Conservation (phyloP, 2,797 vertebrate species). For the Pipistrellus kuhlii region DNA sequence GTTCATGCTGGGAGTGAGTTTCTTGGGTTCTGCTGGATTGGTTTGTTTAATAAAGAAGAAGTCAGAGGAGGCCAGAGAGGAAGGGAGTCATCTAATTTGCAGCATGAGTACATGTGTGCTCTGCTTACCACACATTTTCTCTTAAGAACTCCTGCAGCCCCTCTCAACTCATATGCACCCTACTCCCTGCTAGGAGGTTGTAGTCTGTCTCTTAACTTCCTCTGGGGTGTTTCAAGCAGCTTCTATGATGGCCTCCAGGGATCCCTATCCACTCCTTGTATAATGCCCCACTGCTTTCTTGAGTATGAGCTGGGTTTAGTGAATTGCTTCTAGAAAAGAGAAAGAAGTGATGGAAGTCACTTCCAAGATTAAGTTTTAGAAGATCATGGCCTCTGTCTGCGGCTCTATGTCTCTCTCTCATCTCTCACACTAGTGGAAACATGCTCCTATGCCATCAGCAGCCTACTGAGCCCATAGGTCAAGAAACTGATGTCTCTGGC, state of each 20-base stretch:
- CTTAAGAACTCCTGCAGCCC: neutral
- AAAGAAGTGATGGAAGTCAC: neutral
- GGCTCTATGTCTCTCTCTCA: neutral
- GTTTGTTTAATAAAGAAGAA: neutral
- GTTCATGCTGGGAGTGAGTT: neutral
- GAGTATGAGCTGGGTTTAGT: neutral
- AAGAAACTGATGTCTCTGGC: neutral
- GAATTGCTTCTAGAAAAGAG: neutral
- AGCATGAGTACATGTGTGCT: neutral
- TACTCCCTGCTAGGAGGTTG: neutral
- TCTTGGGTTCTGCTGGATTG: neutral
- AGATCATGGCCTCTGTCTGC: neutral
- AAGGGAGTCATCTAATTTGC: neutral
- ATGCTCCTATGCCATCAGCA: neutral
- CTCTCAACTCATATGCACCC: neutral
- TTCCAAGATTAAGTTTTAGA: conserved; percentile 27
- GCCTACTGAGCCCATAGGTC: neutral
- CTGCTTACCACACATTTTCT: neutral
- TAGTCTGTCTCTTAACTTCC: neutral
- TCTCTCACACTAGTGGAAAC: neutral
- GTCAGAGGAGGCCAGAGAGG: neutral
- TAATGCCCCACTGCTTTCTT: neutral
- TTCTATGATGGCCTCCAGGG: neutral
- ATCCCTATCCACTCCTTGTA: neutral
- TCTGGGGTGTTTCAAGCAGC: neutral